phyloP scores from a whole-genome alignment of 2,113 vertebrate species.

The Proterorhinus semilunaris region DNA sequence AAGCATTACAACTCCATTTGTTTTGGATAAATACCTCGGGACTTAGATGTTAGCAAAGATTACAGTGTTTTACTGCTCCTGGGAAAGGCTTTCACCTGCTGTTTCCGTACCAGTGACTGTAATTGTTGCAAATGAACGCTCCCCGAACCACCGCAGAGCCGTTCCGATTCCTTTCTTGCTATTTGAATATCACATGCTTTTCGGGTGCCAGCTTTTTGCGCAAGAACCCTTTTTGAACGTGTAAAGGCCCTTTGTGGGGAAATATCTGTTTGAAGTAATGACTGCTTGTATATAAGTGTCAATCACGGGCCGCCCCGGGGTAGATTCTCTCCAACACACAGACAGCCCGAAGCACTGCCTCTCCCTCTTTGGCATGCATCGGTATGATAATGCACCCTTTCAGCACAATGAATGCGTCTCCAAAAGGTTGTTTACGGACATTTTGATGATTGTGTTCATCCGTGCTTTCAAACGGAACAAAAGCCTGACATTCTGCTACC shows the following conservation, averaged over 20 bases:
- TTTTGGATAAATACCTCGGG: constrained; percentile 2
- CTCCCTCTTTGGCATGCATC: constrained; percentile 19
- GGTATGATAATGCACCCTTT: constrained; percentile 55
- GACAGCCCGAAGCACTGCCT: constrained; percentile 6
- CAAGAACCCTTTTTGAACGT: constrained; percentile 19
- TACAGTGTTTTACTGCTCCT: neutral
- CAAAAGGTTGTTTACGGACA: constrained; percentile 26
- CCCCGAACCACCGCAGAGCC: constrained; percentile 2
- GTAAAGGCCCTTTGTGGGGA: constrained; percentile 35
- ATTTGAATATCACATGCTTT: constrained; percentile 8
- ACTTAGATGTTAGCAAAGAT: neutral
- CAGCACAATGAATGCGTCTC: constrained; percentile 15
- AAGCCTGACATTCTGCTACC: neutral
- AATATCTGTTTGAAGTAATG: constrained; percentile 31
- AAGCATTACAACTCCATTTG: neutral
- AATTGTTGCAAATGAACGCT: neutral
- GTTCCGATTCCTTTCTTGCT: neutral
- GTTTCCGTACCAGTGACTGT: neutral
- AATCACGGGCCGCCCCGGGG: constrained; percentile 25
- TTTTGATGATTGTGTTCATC: constrained; percentile 12
- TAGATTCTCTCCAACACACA: constrained; percentile 22
- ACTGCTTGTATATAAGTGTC: constrained; percentile 27
- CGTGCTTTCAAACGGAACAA: constrained; percentile 16
- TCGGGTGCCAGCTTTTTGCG: neutral
- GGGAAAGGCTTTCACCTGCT: neutral